phyloP scores from a whole-genome alignment of 2,113 vertebrate genomes.

The Neopipo cinnamomea region DNA sequence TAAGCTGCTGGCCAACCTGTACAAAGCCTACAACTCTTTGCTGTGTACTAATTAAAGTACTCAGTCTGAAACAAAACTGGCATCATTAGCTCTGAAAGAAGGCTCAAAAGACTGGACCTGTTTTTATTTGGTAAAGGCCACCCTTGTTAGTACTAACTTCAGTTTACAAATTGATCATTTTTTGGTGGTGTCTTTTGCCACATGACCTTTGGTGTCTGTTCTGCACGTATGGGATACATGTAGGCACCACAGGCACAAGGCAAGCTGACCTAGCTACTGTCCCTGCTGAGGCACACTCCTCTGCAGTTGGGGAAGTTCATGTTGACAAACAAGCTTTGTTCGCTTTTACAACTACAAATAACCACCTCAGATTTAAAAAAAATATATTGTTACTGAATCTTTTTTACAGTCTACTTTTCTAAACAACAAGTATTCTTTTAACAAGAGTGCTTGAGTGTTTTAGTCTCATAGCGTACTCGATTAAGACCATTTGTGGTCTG shows the following conservation, averaged over 20 bases:
- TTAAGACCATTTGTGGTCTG: not conserved
- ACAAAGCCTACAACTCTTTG: not conserved
- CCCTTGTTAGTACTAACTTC: not conserved
- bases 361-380: not conserved
- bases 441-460: not conserved
- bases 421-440: not conserved
- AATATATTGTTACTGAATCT: not conserved
- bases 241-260: not conserved
- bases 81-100: not conserved
- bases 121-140: not conserved
- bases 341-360: not conserved
- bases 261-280: not conserved
- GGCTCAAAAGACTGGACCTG: not conserved
- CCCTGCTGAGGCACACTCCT: not conserved
- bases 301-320: not conserved
- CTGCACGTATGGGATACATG: fast-evolving
- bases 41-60: not conserved
- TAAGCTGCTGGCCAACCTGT: constrained; percentile 1
- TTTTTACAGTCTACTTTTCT: not conserved
- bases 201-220: fast-evolving
- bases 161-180: not conserved
- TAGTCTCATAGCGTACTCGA: not conserved
- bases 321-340: not conserved
- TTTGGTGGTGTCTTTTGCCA: not conserved
- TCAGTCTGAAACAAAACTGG: not conserved